These are phyloP conservation scores for Aplocera efformata DNA, from an alignment of 2,888 invertebrate species.

Conservation along the genomic window DNA sequence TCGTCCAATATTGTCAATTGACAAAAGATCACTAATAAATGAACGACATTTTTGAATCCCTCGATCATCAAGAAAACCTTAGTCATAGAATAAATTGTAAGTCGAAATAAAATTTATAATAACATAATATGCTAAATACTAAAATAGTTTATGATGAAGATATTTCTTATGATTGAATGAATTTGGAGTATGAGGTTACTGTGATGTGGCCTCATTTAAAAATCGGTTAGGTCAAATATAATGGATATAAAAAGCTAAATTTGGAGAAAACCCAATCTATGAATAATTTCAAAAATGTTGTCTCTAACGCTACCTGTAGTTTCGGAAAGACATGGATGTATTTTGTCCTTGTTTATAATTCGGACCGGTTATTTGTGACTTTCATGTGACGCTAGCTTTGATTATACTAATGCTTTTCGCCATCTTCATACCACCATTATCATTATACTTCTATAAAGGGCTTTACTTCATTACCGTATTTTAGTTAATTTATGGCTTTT, in stretches of 20 bases:
- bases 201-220: constrained; percentile 15
- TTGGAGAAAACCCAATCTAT: constrained; percentile 17
- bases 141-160: constrained; percentile 14
- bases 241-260: constrained; percentile 18
- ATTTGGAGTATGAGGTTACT: constrained; percentile 28
- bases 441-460: no score
- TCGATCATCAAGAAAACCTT: not conserved
- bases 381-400: constrained; percentile 8
- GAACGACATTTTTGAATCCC: constrained; percentile 5
- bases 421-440: no score
- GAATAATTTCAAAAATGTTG: constrained; percentile 16
- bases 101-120: constrained; percentile 3
- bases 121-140: constrained; percentile 11
- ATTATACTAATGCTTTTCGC: not conserved
- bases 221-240: constrained; percentile 20
- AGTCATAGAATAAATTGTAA: not conserved
- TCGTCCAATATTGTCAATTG: constrained; percentile 53
- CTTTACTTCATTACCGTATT: no score
- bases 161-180: constrained; percentile 15
- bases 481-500: no score
- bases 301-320: constrained; percentile 28
- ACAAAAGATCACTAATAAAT: constrained; percentile 46
- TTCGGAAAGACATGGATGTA: constrained; percentile 12
- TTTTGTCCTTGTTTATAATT: constrained; percentile 23
- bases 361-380: constrained; percentile 19